Evolutionary conservation across 2,113 vertebrate genomes (phyloP).

Genomic region (Chionomys nivalis): DNA sequence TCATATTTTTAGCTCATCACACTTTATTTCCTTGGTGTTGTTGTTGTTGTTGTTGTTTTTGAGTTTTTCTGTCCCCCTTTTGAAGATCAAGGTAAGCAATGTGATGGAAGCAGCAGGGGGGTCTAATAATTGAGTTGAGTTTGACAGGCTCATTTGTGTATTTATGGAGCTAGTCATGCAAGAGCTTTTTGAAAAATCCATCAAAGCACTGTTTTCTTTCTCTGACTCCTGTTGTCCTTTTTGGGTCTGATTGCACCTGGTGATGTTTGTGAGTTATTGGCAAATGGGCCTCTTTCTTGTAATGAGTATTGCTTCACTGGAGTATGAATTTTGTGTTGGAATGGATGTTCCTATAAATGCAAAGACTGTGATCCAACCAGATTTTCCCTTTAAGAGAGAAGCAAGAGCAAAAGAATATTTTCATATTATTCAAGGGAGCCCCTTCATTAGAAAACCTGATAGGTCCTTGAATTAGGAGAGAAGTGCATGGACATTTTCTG

Average conservation of each 20-base stretch:
- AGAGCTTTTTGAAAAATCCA: constrained; percentile 63
- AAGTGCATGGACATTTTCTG: background rate
- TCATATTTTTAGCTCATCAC: constrained; percentile 55
- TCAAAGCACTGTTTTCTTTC: constrained; percentile 64
- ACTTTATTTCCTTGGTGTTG: background rate
- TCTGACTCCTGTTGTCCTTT: background rate
- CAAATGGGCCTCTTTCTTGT: constrained; percentile 53
- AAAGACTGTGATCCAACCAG: constrained; percentile 44
- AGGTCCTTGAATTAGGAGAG: background rate
- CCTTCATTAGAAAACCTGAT: background rate
- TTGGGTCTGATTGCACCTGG: constrained; percentile 48
- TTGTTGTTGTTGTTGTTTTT: constrained; percentile 44
- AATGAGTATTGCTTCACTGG: constrained; percentile 57
- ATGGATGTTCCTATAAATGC: constrained; percentile 47
- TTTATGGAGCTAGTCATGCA: constrained; percentile 57
- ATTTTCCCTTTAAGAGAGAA: constrained; percentile 57
- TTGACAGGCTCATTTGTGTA: constrained; percentile 61
- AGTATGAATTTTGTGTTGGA: constrained; percentile 58
- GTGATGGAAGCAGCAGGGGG: constrained; percentile 15
- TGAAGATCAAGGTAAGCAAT: constrained; percentile 51
- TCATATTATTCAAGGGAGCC: constrained; percentile 1
- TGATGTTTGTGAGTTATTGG: constrained; percentile 64
- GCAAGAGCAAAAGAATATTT: constrained; percentile 44
- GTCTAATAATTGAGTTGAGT: constrained; percentile 34
- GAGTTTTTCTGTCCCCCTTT: background rate